Base-by-base conservation (phyloP, 2,797 vertebrate species). In the Alauda arvensis region DNA sequence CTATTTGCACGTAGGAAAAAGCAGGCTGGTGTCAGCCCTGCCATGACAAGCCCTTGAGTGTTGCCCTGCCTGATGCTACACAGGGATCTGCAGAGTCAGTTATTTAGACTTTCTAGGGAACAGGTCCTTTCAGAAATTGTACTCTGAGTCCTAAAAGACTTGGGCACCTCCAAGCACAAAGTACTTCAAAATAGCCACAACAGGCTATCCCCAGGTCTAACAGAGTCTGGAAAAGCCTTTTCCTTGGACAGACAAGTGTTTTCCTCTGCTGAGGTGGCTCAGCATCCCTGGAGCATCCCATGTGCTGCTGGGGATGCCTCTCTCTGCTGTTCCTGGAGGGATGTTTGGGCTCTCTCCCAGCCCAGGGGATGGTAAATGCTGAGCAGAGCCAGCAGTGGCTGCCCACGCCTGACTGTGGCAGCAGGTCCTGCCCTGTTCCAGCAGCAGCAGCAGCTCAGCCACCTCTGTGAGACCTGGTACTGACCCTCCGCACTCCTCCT, bases 271-370 rank as follows among this genome's bases (percentile, higher is more conserved):
- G 5, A 65, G 26, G 49, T 61, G 70, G 39, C 18, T 79, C 53
- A 77, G 21, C 56, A 72, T 13, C 39, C 42, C 31, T 12, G 39
- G 39, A 43, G 25, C 19, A 52, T 13, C 17, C 57, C 13, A 2
- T 19, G n/a, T 34, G 31, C 39, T 34, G 48, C 49, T 40, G 24
- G 28, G 10, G 49, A 29, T 34, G 23, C 45, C 26, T 74, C 3
- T 8, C 45, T 66, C 40, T 51, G 45, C 45, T 0, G 0, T 34
- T 43, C 9, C 28, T 65, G 1, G 4, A 31, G 39, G 0, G 1
- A n/a, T 4, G 3, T 11, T 43, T 12, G 1, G 17, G 48, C 33
- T 88, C 48, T 31, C 28, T 51, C 28, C 25, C 16, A 8, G 48
- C 39, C 66, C n/a, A 56, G 34, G 4, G 14, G 21, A 9, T 1